phyloP scores from a whole-genome alignment of 2,113 vertebrate genomes.

The Dasypus novemcinctus region DNA sequence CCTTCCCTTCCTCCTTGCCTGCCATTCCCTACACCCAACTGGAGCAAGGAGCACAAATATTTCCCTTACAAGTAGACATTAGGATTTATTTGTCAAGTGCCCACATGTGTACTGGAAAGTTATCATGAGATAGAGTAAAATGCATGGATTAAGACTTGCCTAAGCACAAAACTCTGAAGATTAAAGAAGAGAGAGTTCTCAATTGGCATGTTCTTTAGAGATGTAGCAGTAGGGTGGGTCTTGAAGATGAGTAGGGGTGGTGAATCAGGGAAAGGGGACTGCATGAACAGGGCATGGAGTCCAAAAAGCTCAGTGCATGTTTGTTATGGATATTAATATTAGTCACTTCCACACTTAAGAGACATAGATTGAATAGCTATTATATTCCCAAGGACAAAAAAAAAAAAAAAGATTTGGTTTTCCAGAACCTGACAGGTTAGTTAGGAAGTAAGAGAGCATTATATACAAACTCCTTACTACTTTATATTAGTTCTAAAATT shows the following conservation, averaged over 20 bases:
- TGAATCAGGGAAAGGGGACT: neutral
- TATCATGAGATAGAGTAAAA: neutral
- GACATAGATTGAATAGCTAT: neutral
- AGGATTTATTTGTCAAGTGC: neutral
- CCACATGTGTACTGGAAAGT: neutral
- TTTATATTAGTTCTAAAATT: neutral
- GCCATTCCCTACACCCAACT: too few relatives aligned
- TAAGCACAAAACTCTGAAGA: too few relatives aligned
- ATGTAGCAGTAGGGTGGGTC: neutral
- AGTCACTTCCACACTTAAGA: neutral
- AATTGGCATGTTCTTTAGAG: neutral
- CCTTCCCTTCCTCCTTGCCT: neutral
- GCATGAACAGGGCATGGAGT: accelerated
- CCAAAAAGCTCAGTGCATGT: neutral
- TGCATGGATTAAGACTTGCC: too few relatives aligned
- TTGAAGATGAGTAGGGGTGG: neutral
- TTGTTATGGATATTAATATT: neutral
- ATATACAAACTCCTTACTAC: neutral
- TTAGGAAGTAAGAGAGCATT: neutral
- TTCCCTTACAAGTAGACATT: neutral
- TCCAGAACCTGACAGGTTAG: neutral
- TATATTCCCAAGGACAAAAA: neutral
- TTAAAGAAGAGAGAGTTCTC: neutral
- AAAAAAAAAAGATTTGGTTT: neutral
- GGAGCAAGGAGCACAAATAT: neutral